Base-by-base conservation (phyloP, 2,888 invertebrate species). In the Tetropium fuscum region DNA sequence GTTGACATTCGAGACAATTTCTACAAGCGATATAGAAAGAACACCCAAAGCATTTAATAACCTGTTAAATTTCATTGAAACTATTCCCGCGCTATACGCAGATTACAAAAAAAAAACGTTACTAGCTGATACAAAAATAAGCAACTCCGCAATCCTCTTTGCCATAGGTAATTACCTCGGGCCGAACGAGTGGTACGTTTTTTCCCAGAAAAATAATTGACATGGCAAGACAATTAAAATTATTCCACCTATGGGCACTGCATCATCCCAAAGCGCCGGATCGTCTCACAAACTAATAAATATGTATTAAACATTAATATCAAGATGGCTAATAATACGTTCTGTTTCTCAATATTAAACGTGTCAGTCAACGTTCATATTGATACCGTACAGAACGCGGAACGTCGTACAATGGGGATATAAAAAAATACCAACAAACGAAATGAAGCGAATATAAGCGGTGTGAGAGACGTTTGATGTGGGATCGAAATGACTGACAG, bases 251-350 rank as follows among this genome's bases (percentile, higher is more conserved):
- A 43, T 40, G 43, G 49, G 53, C 55, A 41, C 34, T 25, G 6
- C 38, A 53, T 34, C 51, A 49, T 43, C 56, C 62, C 49, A 30
- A 25, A 40, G 51, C 51, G 51, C 10, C 40, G 49, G 34, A 60
- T 62, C 69, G 64, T 66, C 67, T 66, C 67, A 60, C 64, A 62
- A 67, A 64, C 75, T 77, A 77, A 77, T 77, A 77, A 75, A 77
- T 77, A 77, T 77, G 77, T 77, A 77, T 77, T 77, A 77, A 75
- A 74, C 72, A 75, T 77, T 77, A 76, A 76, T 71, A 71, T 73
- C 72, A 71, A 70, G 71, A 70, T 64, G 60, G 71, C 72, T 77
- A 77, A 77, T 77, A 77, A 77, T 73, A 74, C 71, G 74, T 73
- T 73, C 64, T 71, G 70, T 73, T 73, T 70, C 68, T 69, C 74